These are phyloP conservation scores for Drosophila nannoptera DNA, from an alignment of 1,140 invertebrate species.

Conservation along the genomic window DNA sequence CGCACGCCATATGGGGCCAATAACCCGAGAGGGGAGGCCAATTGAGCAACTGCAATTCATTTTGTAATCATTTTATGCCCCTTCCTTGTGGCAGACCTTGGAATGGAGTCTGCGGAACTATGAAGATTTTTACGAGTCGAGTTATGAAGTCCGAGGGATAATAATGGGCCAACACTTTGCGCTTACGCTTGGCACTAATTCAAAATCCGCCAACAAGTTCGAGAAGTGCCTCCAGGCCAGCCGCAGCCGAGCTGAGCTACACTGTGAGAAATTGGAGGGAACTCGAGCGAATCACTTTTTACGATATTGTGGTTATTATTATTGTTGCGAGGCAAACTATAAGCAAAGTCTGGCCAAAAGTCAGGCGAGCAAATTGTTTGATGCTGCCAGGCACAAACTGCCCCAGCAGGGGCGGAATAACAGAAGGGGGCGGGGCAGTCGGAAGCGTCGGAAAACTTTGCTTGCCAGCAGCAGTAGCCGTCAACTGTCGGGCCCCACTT, in stretches of 20 bases:
- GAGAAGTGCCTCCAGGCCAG: conserved; percentile 42
- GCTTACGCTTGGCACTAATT: conserved; percentile 71
- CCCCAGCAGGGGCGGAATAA: not conserved
- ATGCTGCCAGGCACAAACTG: conserved; percentile 34
- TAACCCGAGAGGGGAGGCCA: conserved; percentile 10
- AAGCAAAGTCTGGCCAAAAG: conserved; percentile 50
- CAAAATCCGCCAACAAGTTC: conserved; percentile 56
- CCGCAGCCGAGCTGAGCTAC: conserved; percentile 41
- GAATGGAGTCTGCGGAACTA: conserved; percentile 30
- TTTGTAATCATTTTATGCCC: conserved; percentile 38
- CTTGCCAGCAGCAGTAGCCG: conserved; percentile 42
- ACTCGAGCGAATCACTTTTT: conserved; percentile 55
- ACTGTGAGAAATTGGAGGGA: conserved; percentile 57
- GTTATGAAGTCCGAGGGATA: conserved; percentile 78
- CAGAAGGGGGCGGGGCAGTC: conserved; percentile 33
- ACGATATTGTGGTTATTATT: conserved; percentile 59
- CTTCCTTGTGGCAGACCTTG: conserved; percentile 17
- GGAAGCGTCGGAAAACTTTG: conserved; percentile 66
- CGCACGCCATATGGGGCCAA: conserved; percentile 34
- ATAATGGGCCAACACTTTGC: conserved; percentile 78
- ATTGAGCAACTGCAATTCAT: conserved; percentile 29
- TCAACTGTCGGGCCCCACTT: conserved; percentile 50
- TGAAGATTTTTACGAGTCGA: conserved; percentile 61
- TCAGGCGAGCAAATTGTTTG: conserved; percentile 59
- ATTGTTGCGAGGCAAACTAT: conserved; percentile 47